Base-by-base conservation (phyloP, 2,888 invertebrate genomes). In the Troides aeacus region DNA sequence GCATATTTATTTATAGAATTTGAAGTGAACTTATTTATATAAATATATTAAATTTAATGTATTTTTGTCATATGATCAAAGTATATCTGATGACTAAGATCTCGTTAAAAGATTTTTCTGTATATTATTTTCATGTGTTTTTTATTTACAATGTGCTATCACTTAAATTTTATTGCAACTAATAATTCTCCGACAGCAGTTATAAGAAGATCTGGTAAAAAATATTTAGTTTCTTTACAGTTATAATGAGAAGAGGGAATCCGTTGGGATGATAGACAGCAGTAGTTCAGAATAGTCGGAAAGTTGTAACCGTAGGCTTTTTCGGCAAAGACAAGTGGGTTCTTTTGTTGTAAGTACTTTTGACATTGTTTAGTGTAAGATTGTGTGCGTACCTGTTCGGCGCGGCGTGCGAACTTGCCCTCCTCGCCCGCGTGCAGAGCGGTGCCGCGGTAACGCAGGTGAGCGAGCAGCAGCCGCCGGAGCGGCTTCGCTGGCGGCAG, bases 401-500 rank as follows among this genome's bases (percentile, higher is more conserved):
- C 97, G 83, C 98, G 97, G 74, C 98, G 90, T 0, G 99, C 98
- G 87, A 97, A 99, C 91, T 97, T 97, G 60, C 98, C 98, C 88
- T 99, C 98, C 86, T 98, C 98, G 0, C 97, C 97, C 0, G 84
- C 80, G 77, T 96, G 96, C 72, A 97, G 95, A 46, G 97, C 96
- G 76, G 98, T 97, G 73, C 97, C 96, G 81, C 98, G 97, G 78
- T 97, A 95, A 76, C 97, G 96, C 79, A 99, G 93, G 85, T 99
- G 99, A 0, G 97, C 96, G 61, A 97, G 95, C 68, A 99, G 93
- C 87, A 98, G 96, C 78, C 97, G 95, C 56, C 98, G 93, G 73
- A 98, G 94, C 4, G 96, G 94, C 85, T 97, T 96, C 80, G 97
- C 96, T 18, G 97, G 96, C 36, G 98, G 98, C 73, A 97, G 90